Evolutionary conservation across 2,113 vertebrate genomes (phyloP), one percentile per base, ranked within the genome.

Genomic region (Thymallus thymallus): DNA sequence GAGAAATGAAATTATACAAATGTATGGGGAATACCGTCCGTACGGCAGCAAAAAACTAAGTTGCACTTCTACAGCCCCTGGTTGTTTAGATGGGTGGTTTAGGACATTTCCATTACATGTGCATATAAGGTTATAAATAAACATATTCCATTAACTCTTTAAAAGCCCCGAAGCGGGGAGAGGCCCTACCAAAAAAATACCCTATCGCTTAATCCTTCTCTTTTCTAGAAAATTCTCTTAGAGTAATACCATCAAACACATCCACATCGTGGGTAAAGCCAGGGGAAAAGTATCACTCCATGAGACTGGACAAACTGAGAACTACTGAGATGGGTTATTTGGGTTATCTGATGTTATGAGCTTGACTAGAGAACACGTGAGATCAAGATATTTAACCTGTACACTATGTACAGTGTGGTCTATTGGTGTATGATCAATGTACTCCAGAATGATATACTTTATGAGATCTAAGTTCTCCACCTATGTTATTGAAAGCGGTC

Each of bases 141-240:
- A 91, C 77, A 87, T 85, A 77, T 87, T 89, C 83, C 76, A 90
- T 90, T 84, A 88, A 85, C 83, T 79, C 85, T 84, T 84, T 45
- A 29, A 64, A 74, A 32, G 73, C 76, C 89, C 88, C 80, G 58
- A 10, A 90, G 90, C 79, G 80, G 22, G 82, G 26, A 55, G 35
- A 68, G 79, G 87, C 80, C 86, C 66, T 13, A 23, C 82, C 82
- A 80, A 86, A 85, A 77, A 41, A 75, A 80, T 82, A 18, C 82
- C 63, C 76, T 83, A 81, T 72, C 68, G 3, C 85, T 88, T 88
- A 90, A 89, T 90, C 82, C 87, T 35, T 82, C 71, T 80, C 73
- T 74, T 80, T 77, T 77, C 76, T 64, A 46, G 72, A 83, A 82
- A 76, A 81, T 76, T 85, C 81, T 64, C 60, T 67, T 76, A 13